A percentile compares a stretch with the other conserved stretches of the same genome.
phyloP scores from a whole-genome alignment of 2,797 vertebrate species.

The Pitangus sulphuratus region DNA sequence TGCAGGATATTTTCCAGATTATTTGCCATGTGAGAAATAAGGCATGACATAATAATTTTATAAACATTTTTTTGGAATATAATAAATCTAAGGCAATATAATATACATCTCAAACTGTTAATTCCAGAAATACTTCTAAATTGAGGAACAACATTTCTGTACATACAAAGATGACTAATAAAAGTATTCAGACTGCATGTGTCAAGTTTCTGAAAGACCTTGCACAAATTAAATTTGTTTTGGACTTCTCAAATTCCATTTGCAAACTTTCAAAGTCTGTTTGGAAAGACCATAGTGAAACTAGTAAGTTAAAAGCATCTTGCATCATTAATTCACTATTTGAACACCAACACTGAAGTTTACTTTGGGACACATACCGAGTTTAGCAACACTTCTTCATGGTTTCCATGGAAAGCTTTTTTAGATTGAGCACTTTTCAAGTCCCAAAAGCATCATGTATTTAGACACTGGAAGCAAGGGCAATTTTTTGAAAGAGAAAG shows the following conservation, averaged over 20 bases:
- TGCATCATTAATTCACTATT: not conserved
- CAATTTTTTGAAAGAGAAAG: constrained; percentile 1
- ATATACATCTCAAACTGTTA: not conserved
- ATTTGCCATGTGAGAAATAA: not conserved
- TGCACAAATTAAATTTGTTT: not conserved
- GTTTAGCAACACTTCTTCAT: not conserved
- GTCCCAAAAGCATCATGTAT: constrained; percentile 1
- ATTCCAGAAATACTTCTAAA: not conserved
- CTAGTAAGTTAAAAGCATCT: not conserved
- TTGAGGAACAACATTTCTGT: not conserved
- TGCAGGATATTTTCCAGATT: not conserved
- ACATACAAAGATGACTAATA: not conserved
- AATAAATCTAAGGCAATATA: not conserved
- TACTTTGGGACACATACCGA: not conserved
- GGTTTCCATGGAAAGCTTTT: not conserved
- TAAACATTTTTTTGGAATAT: not conserved
- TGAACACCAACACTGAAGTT: not conserved
- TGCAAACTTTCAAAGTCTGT: not conserved
- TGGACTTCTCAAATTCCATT: not conserved
- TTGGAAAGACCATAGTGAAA: not conserved
- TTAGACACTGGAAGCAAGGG: constrained; percentile 7
- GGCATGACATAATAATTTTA: not conserved
- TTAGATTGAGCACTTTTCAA: not conserved
- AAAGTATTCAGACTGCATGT: not conserved
- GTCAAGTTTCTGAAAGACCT: not conserved